Conservation (phyloP, 2,113 vertebrate genomes). For the Neotragus moschatus region DNA sequence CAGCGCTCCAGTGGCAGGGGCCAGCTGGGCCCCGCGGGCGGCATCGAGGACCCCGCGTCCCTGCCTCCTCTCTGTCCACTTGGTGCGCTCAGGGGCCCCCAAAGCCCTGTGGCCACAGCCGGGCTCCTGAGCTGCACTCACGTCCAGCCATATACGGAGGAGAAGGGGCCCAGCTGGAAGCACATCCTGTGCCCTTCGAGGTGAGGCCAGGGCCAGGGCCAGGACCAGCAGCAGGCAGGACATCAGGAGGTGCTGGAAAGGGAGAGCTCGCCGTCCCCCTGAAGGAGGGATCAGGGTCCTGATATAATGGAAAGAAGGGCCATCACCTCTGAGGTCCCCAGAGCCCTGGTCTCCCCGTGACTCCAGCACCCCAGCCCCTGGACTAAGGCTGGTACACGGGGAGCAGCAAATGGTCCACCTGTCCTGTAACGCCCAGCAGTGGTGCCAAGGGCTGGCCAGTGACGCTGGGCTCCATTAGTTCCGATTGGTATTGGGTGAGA, state of each 20-base stretch:
- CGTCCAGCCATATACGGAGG: rapidly evolving
- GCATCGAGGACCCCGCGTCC: rapidly evolving
- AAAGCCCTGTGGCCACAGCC: neutral
- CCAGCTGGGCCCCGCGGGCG: no score
- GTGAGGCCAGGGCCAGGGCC: neutral
- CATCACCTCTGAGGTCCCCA: neutral
- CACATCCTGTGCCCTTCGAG: neutral
- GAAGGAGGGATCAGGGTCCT: neutral
- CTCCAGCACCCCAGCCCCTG: neutral
- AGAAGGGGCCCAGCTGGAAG: neutral
- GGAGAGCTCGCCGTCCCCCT: neutral
- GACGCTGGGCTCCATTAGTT: neutral
- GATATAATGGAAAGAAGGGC: neutral
- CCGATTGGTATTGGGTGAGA: neutral
- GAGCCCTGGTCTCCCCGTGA: neutral
- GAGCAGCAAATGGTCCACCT: neutral
- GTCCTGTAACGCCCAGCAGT: rapidly evolving
- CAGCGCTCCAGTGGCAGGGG: neutral
- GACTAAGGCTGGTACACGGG: neutral
- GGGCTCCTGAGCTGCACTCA: neutral
- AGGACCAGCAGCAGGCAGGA: neutral
- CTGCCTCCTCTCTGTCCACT: neutral
- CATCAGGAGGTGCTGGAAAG: neutral
- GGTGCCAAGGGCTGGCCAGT: rapidly evolving
- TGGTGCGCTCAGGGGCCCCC: neutral